These are phyloP conservation scores for Drosophila monieri DNA, from an alignment of 2,888 invertebrate species.

Conservation along the genomic window DNA sequence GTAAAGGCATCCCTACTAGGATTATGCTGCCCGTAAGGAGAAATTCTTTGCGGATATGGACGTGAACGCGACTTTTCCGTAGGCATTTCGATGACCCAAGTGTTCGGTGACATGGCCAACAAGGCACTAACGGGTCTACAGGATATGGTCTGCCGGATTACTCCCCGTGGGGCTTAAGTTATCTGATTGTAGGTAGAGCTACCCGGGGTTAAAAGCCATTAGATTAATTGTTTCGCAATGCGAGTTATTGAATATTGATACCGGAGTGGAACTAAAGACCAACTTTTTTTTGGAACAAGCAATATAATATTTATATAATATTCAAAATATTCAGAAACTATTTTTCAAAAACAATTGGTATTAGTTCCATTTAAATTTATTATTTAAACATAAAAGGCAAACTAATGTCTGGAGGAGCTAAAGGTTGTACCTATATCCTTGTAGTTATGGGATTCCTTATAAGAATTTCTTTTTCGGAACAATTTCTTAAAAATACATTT, in stretches of 20 bases:
- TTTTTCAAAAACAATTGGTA: too few relatives aligned
- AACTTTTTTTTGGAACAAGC: background rate
- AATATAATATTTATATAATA: too few relatives aligned
- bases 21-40: slow-evolving; percentile 24
- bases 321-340: too few relatives aligned
- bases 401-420: too few relatives aligned
- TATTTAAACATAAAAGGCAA: too few relatives aligned
- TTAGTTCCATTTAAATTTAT: too few relatives aligned
- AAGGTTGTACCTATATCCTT: too few relatives aligned
- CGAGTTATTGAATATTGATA: slow-evolving; percentile 29
- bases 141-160: slow-evolving; percentile 43
- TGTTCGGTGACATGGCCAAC: slow-evolving; percentile 66
- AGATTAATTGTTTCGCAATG: slow-evolving; percentile 38
- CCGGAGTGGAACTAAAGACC: slow-evolving; percentile 4
- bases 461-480: too few relatives aligned
- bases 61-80: slow-evolving; percentile 50
- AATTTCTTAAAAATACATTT: too few relatives aligned
- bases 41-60: slow-evolving; percentile 36
- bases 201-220: slow-evolving; percentile 29
- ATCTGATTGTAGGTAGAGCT: slow-evolving; percentile 26
- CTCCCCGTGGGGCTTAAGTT: slow-evolving; percentile 6
- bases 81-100: slow-evolving; percentile 67
- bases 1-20: slow-evolving; percentile 53
- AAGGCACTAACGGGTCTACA: slow-evolving; percentile 44
- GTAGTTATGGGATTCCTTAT: too few relatives aligned